Conservation (phyloP, 2,797 vertebrate genomes). For the Rhynchotus rufescens region DNA sequence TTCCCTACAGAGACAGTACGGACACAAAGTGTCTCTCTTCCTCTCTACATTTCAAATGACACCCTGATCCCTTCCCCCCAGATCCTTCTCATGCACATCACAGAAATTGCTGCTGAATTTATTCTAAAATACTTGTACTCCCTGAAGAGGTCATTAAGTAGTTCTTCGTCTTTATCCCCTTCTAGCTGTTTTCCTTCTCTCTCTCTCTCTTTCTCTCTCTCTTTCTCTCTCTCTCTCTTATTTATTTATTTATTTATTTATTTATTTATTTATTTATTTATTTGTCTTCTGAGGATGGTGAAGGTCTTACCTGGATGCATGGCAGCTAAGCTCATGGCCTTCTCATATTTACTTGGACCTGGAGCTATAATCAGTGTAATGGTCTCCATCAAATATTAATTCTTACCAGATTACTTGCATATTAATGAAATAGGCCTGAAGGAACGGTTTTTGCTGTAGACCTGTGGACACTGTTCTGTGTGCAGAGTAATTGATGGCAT, state of each 20-base stretch:
- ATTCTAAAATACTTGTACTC: not conserved
- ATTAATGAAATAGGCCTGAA: not conserved
- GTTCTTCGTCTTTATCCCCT: conserved; percentile 13
- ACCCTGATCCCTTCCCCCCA: not conserved
- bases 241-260: no score
- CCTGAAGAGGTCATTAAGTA: conserved; percentile 57
- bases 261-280: no score
- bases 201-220: rapidly evolving
- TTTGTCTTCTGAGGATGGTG: not conserved
- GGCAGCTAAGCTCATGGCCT: not conserved
- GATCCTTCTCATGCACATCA: not conserved
- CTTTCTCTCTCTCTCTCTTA: no score
- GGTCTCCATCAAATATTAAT: not conserved
- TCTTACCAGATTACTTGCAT: not conserved
- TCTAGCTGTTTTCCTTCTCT: not conserved
- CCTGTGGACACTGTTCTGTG: not conserved
- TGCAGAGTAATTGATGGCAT: not conserved
- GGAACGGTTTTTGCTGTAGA: not conserved
- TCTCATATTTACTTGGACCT: not conserved
- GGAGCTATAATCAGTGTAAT: not conserved
- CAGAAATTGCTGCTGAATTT: not conserved
- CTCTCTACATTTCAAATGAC: not conserved
- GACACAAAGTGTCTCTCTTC: not conserved
- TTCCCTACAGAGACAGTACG: not conserved
- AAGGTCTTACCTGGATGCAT: not conserved